Evolutionary conservation across 2,888 invertebrate genomes (phyloP).

Genomic region (Thumatha senex): DNA sequence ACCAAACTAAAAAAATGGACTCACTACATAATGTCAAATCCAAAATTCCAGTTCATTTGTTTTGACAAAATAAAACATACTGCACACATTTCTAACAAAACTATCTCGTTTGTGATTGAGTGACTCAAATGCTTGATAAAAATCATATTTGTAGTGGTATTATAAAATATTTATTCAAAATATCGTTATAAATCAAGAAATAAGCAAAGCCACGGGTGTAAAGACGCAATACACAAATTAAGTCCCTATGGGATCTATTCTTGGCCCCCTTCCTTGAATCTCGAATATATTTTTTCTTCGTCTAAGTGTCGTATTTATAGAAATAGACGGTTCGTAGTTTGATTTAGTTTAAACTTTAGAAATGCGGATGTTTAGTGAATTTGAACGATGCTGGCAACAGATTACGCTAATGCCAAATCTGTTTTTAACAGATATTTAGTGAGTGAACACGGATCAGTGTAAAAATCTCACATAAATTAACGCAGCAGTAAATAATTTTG

Average conservation of each 20-base stretch:
- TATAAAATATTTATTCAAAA: conserved; percentile 6
- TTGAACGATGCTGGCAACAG: conserved; percentile 32
- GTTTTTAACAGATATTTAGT: conserved; percentile 22
- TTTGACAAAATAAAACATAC: not conserved
- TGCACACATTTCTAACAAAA: not conserved
- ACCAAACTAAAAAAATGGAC: conserved; percentile 8
- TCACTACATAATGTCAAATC: conserved; percentile 13
- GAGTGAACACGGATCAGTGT: conserved; percentile 5
- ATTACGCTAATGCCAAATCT: conserved; percentile 23
- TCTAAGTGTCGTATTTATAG: conserved; percentile 78
- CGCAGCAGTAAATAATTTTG: conserved; percentile 4
- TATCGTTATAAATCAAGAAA: conserved; percentile 49
- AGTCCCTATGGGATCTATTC: conserved; percentile 81
- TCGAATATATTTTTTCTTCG: conserved; percentile 60
- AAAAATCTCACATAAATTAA: conserved; percentile 2
- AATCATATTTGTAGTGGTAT: not conserved
- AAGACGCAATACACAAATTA: conserved; percentile 59
- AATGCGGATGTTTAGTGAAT: conserved; percentile 27
- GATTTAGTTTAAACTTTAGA: conserved; percentile 54
- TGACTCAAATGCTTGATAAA: not conserved
- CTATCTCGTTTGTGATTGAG: not conserved
- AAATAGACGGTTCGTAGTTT: conserved; percentile 61
- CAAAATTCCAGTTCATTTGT: conserved; percentile 9
- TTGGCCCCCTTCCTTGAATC: conserved; percentile 66
- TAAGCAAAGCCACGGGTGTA: conserved; percentile 52